Base-by-base conservation (phyloP, 2,888 invertebrate genomes). In the Apodemia zela region DNA sequence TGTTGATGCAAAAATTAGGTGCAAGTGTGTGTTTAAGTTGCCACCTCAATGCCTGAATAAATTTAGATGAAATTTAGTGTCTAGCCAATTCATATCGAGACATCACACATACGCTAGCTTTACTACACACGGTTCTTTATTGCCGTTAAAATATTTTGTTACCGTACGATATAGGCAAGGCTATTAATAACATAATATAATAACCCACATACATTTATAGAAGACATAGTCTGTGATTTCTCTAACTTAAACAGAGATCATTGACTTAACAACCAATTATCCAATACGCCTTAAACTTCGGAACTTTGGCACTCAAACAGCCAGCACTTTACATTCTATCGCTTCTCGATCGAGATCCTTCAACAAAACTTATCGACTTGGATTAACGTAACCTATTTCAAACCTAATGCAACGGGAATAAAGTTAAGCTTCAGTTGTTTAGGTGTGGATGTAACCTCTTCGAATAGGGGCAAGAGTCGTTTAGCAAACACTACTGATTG, bases 401-500 rank as follows among this genome's bases (percentile, higher is more conserved):
- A 21, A 51, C 51, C 21, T 13, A 18, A 51, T 21, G 2, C 4
- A 5, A 21, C 18, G 18, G 21, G 8, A 51, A 13, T 21, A 51
- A 51, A 13, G 21, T 21, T 51, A 11, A 8, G 3, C 4, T 11
- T 51, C 5, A 21, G 21, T 51, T 51, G 21, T 21, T 5, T 51
- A 21, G 18, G 21, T 21, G 1, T 21, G 13, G 51, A 51, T 11
- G 13, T 51, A 51, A 21, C 21, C 51, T 51, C n/a, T 51, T 51
- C 3, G 8, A 13, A 21, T 21, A 13, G 51, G 51, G 18, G 21
- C 18, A 18, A 21, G 21, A 51, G 21, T 21, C 51, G 21, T 51
- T 51, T 51, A 51, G 51, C 51, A 51, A 51, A 51, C 51, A 51
- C 51, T 51, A 5, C 5, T 51, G 51, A 51, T 51, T 51, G 51